Percentiles rank a stretch among this genome's conserved stretches.
Evolutionary conservation across 2,888 invertebrate genomes (phyloP).

Genomic region (Apodemia hepburni): DNA sequence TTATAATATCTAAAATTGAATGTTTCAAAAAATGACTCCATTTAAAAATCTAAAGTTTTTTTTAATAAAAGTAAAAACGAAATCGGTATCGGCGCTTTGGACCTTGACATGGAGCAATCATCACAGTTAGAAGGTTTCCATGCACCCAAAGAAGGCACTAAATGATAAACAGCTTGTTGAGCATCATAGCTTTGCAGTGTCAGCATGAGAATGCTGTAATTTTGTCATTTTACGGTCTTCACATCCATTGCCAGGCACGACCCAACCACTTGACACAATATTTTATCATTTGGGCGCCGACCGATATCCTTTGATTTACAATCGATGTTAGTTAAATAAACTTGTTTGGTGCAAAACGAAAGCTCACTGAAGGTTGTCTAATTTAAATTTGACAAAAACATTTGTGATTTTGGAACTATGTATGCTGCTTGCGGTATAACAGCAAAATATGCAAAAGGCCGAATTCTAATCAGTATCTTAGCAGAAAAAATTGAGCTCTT

Average conservation of each 20-base stretch:
- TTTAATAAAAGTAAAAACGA: constrained; percentile 18
- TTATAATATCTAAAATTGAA: neutral
- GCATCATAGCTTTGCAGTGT: constrained; percentile 57
- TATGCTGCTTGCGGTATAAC: neutral
- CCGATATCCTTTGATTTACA: constrained; percentile 50
- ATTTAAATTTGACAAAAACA: neutral
- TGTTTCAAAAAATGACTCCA: constrained; percentile 5
- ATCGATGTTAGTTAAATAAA: constrained; percentile 62
- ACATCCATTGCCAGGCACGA: constrained; percentile 48
- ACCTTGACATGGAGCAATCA: constrained; percentile 47
- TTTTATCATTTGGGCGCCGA: constrained; percentile 77
- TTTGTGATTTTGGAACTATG: neutral
- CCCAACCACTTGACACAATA: constrained; percentile 51
- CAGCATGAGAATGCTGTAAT: constrained; percentile 57
- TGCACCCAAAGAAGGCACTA: constrained; percentile 72
- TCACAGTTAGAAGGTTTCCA: constrained; percentile 51
- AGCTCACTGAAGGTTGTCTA: neutral
- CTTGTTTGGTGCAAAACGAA: constrained; percentile 46
- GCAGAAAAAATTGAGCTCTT: neutral
- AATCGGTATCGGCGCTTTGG: constrained; percentile 36
- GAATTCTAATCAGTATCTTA: neutral
- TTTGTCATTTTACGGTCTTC: constrained; percentile 38
- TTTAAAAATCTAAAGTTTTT: neutral
- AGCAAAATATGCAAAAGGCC: neutral
- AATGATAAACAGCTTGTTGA: constrained; percentile 74